A percentile compares a stretch with the other conserved stretches of the same genome.
These are phyloP conservation scores for Prostheceraeus crozeri DNA, from an alignment of 2,888 invertebrate genomes.

Conservation along the genomic window DNA sequence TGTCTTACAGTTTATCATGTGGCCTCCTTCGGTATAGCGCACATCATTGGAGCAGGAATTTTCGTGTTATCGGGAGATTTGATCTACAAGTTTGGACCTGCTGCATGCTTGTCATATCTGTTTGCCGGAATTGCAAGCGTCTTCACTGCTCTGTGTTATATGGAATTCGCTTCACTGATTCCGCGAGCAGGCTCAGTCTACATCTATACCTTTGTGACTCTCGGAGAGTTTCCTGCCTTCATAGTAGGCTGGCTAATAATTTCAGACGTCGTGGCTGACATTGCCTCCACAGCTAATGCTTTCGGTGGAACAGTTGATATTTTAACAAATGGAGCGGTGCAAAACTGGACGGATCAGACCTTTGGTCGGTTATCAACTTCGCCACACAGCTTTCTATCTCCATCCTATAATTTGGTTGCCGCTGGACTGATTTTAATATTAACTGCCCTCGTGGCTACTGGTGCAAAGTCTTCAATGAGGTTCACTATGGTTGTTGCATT, in stretches of 20 bases:
- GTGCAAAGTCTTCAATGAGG: constrained; percentile 38
- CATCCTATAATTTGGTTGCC: constrained; percentile 35
- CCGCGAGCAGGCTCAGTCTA: constrained; percentile 36
- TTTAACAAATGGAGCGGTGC: constrained; percentile 17
- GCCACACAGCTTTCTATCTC: no score
- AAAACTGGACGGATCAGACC: constrained; percentile 27
- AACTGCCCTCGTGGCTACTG: constrained; percentile 32
- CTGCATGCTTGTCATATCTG: constrained; percentile 33
- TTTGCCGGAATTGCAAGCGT: constrained; percentile 23
- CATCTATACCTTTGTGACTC: constrained; percentile 35
- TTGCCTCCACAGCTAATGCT: constrained; percentile 36
- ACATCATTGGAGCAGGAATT: no score
- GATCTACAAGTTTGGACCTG: constrained; percentile 31
- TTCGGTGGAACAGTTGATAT: constrained; percentile 37
- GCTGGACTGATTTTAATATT: constrained; percentile 26
- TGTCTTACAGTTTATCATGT: neutral
- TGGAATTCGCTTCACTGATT: constrained; percentile 36
- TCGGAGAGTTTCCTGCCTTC: constrained; percentile 38
- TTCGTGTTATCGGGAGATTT: no score
- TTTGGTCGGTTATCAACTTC: no score
- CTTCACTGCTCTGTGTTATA: constrained; percentile 37
- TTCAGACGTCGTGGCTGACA: constrained; percentile 33
- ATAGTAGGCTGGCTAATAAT: constrained; percentile 39
- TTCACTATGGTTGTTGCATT: constrained; percentile 30
- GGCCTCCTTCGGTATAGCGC: no score